Base-by-base conservation (phyloP, 1,140 invertebrate genomes). In the Heliothis subflexa region DNA sequence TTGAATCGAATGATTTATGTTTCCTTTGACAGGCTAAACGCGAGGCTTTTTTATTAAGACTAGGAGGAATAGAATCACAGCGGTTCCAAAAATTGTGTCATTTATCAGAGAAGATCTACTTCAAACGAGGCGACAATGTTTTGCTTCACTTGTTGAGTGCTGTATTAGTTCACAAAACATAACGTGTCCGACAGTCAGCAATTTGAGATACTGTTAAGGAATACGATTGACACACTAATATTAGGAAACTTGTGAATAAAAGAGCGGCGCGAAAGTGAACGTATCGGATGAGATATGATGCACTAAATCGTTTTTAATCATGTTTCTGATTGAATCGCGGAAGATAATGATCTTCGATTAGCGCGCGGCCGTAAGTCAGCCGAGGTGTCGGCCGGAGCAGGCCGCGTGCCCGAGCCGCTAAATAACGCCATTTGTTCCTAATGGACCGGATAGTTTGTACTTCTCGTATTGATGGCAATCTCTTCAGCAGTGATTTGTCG, bases 311-410 rank as follows among this genome's bases (percentile, higher is more conserved):
- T 85, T 91, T 93, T 91, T 92, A 92, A 93, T 92, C 88, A 89
- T 81, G 85, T 85, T 84, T 84, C 85, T 89, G 91, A 92, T 92
- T 89, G 89, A 90, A 92, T 88, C 85, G 79, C 83, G 52, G 76
- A 52, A 76, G 91, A 92, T 93, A 92, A 89, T 89, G 85, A 93
- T 92, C 90, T 91, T 90, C 91, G 88, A 91, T 93, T 89, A 91
- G 88, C 85, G 86, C 80, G 70, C 79, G 76, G 64, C 82, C 72
- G 72, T 79, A 79, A 75, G 59, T 64, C 21, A 75, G 57, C 59
- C 45, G 18, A 3, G 40, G 79, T 78, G 73, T 71, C 62, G n/a
- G 18, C 54, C 33, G 33, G 49, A 33, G 77, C n/a, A 14, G 64
- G 71, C 73, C 55, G 50, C 40, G 59, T 52, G 66, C 54, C 47